Evolutionary conservation across 2,888 invertebrate species (phyloP).

Genomic region (Athalia cordata): DNA sequence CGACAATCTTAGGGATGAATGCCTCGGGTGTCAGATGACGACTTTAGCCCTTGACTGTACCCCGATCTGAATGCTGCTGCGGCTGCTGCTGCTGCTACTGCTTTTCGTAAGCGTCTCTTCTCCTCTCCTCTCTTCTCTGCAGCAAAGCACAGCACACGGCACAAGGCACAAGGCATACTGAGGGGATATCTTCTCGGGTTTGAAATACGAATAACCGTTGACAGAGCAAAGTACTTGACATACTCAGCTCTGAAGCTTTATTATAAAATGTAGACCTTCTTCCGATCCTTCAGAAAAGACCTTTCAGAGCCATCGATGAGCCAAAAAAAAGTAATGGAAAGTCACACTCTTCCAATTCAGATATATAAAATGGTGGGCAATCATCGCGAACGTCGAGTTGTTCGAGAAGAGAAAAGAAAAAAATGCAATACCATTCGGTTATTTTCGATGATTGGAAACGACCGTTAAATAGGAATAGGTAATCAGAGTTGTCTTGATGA

Average conservation of each 20-base stretch:
- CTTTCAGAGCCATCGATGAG: background rate
- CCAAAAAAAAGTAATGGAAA: background rate
- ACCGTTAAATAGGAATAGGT: background rate
- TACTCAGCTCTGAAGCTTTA: slow-evolving; percentile 9
- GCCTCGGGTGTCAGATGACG: slow-evolving; percentile 40
- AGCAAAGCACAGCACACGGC: no score
- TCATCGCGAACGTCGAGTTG: no score
- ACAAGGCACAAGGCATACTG: background rate
- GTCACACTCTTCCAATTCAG: no score
- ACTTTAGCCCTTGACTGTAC: slow-evolving; percentile 37
- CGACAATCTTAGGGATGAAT: slow-evolving; percentile 42
- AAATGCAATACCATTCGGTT: background rate
- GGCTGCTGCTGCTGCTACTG: background rate
- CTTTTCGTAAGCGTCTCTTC: no score
- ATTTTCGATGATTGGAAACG: background rate
- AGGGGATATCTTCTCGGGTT: slow-evolving; percentile 7
- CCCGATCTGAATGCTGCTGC: slow-evolving; percentile 35
- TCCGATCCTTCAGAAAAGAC: no score
- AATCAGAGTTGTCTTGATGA: slow-evolving; percentile 19
- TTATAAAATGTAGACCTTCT: background rate
- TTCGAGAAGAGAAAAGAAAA: background rate
- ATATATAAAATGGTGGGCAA: no score
- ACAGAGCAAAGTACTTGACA: slow-evolving; percentile 24
- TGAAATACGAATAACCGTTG: slow-evolving; percentile 42
- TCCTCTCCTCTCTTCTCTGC: no score